Conservation (phyloP, 2,113 vertebrate species). For the Equus quagga region DNA sequence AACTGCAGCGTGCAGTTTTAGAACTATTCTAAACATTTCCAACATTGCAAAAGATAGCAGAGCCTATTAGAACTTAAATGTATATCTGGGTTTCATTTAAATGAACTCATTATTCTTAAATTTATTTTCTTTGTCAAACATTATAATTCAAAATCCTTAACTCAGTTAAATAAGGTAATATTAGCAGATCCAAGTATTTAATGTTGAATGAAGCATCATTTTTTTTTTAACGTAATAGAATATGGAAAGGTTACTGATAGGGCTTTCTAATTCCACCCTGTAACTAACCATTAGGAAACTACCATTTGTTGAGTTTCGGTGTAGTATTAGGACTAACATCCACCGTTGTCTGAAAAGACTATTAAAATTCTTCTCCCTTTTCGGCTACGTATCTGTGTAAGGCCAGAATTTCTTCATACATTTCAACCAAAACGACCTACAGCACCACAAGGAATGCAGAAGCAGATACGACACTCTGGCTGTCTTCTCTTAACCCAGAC, state of each 20-base stretch:
- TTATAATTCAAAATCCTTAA: background rate
- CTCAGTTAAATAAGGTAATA: background rate
- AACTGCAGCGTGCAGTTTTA: background rate
- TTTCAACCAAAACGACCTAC: background rate
- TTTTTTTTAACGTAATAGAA: background rate
- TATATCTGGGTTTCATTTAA: background rate
- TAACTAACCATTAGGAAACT: background rate
- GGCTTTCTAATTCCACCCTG: background rate
- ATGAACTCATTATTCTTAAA: background rate
- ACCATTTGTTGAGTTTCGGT: background rate
- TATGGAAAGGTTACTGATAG: background rate
- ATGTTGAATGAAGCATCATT: background rate
- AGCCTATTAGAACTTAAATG: background rate
- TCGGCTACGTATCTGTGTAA: background rate
- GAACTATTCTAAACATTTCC: background rate
- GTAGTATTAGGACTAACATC: background rate
- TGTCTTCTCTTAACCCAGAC: background rate
- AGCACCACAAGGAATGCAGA: background rate
- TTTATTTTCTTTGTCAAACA: background rate
- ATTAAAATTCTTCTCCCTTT: background rate
- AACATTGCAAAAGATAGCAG: background rate
- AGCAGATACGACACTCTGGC: background rate
- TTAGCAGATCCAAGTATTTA: background rate
- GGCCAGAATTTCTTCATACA: background rate
- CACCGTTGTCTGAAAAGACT: background rate